Evolutionary conservation across 2,113 vertebrate genomes (phyloP).

Genomic region (Ascaphus truei): DNA sequence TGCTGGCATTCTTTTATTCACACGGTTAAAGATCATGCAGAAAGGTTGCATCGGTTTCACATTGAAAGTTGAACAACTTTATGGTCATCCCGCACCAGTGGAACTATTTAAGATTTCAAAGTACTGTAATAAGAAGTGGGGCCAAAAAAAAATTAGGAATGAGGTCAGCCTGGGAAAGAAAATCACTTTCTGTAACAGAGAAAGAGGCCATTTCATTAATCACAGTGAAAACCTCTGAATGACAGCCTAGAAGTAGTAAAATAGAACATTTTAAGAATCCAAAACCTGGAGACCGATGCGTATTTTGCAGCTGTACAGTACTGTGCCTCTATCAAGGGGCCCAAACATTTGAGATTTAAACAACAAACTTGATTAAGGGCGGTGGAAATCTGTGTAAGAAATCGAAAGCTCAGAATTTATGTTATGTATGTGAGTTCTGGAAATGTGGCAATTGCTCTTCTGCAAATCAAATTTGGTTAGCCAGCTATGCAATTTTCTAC

Average conservation of each 20-base stretch:
- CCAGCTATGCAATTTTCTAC: no score
- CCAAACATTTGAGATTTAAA: no score
- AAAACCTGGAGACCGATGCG: neutral
- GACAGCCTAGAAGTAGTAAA: neutral
- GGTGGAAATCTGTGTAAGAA: no score
- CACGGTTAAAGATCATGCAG: neutral
- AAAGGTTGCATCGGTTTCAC: no score
- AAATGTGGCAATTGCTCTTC: no score
- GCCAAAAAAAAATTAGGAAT: neutral
- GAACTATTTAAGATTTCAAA: conserved; percentile 5
- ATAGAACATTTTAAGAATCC: conserved; percentile 11
- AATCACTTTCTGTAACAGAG: conserved; percentile 26
- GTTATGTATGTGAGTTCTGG: no score
- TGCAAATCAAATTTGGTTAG: no score
- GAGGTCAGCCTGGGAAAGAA: conserved; percentile 25
- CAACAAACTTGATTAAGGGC: no score
- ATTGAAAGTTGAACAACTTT: no score
- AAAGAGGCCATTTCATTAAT: conserved; percentile 31
- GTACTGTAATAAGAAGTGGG: conserved; percentile 9
- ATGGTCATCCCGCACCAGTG: neutral
- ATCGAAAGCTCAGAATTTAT: no score
- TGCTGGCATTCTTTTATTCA: neutral
- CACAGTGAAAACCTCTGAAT: conserved; percentile 24
- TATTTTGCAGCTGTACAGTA: neutral
- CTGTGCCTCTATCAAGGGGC: no score